Percentiles rank a stretch among this genome's conserved stretches.
phyloP scores from a whole-genome alignment of 2,888 invertebrate genomes.

The Drosophila niveifrons region DNA sequence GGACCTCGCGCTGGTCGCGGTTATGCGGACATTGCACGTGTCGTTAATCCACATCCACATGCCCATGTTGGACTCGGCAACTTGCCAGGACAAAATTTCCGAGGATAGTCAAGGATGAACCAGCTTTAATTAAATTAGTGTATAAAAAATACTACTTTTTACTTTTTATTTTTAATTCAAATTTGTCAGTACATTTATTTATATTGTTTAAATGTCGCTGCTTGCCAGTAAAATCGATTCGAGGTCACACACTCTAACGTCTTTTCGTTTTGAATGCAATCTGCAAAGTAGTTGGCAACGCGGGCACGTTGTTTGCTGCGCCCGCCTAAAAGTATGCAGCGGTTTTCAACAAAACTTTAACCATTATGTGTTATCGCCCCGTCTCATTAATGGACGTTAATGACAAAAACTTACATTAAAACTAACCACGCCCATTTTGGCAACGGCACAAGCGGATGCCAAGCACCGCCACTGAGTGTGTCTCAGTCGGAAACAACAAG shows the following conservation, averaged over 20 bases:
- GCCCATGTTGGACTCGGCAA: slow-evolving; percentile 85
- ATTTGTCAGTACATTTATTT: not conserved
- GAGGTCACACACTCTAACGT: not conserved
- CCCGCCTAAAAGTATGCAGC: slow-evolving; percentile 49
- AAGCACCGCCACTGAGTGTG: slow-evolving; percentile 9
- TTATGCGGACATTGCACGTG: slow-evolving; percentile 90
- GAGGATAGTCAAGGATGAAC: slow-evolving; percentile 70
- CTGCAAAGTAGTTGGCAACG: slow-evolving; percentile 36
- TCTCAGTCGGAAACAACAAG: slow-evolving; percentile 30
- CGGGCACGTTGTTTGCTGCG: not conserved
- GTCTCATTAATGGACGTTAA: slow-evolving; percentile 47
- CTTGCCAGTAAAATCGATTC: slow-evolving; percentile 1
- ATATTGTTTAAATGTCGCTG: not conserved
- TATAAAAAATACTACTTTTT: not conserved
- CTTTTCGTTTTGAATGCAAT: not conserved
- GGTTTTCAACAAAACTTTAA: slow-evolving; percentile 23
- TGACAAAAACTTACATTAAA: slow-evolving; percentile 74
- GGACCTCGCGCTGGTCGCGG: slow-evolving; percentile 85
- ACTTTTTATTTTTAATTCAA: not conserved
- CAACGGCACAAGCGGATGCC: not conserved
- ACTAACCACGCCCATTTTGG: slow-evolving; percentile 42
- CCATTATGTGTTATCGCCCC: slow-evolving; percentile 10
- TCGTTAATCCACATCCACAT: slow-evolving; percentile 88
- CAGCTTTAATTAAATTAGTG: slow-evolving; percentile 5
- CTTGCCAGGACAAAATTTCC: slow-evolving; percentile 88